Base-by-base conservation (phyloP, 2,888 invertebrate genomes). In the Crematogaster levior region DNA sequence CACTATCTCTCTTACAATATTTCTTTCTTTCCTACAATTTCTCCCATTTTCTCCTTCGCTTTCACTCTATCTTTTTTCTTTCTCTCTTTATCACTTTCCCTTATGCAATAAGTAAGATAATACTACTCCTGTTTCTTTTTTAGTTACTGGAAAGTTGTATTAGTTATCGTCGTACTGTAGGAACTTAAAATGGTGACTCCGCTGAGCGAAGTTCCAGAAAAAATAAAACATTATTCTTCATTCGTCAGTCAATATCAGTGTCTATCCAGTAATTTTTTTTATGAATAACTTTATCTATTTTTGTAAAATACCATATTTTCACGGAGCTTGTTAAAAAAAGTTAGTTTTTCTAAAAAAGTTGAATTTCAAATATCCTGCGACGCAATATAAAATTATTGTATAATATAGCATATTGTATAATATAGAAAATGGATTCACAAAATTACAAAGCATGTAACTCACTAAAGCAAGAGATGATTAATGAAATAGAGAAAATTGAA, bases 151-250 rank as follows among this genome's bases (percentile, higher is more conserved):
- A 91, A 90, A 89, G 88, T 86, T 86, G 83, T 89, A 86, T 84
- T 88, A 68, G 84, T 91, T 90, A 91, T 92, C 89, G 90, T 91
- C 84, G 46, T 74, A 46, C n/a, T 90, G 90, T 93, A 93, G 93
- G 93, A 93, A 93, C 93, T 93, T 92, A 93, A 92, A 93, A 93
- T 93, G 92, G 91, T 88, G 93, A 91, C 90, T 88, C 88, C 90
- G 79, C 46, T 77, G 74, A 70, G 83, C 86, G 85, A 89, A 92
- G 91, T 86, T 89, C 88, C 92, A 85, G 89, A 92, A 92, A n/a
- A 92, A 88, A 87, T 88, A 79, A 90, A 89, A 82, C 81, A 72
- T 65, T 37, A 27, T 74, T 56, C 18, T 56, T 10, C 18, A 68
- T 68, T 56, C 30, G 43, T 56, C 75, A 77, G 40, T 77, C 70